A percentile compares a stretch with the other conserved stretches of the same genome.
Conservation (phyloP, 2,113 vertebrate species). For the Onychostoma macrolepis region DNA sequence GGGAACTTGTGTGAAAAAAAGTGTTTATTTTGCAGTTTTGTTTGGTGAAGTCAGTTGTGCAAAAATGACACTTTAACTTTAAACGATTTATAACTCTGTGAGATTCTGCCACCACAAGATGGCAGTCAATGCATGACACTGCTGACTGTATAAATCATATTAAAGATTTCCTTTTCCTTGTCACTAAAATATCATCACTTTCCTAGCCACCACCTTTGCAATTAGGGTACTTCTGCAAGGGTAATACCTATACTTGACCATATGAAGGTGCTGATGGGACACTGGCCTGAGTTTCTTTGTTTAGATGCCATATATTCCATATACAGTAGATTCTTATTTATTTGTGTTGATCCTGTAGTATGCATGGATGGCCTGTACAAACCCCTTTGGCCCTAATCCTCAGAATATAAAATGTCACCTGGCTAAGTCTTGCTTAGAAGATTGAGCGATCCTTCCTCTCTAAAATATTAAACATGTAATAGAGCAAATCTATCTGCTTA, state of each 20-base stretch:
- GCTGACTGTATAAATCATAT: neutral
- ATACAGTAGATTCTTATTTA: neutral
- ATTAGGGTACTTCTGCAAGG: neutral
- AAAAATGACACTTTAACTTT: neutral
- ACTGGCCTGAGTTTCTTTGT: neutral
- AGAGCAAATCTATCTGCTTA: neutral
- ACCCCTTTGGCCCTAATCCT: neutral
- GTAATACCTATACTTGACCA: neutral
- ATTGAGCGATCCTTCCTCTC: neutral
- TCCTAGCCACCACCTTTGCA: neutral
- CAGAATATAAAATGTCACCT: neutral
- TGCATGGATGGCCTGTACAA: neutral
- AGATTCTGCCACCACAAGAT: neutral
- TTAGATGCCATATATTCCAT: neutral
- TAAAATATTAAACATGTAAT: neutral
- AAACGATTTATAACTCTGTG: neutral
- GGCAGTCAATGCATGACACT: neutral
- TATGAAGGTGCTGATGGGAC: neutral
- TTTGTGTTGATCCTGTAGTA: neutral
- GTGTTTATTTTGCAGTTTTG: neutral
- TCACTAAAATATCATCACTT: neutral
- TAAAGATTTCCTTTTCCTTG: neutral
- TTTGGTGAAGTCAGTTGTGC: neutral
- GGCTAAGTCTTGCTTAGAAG: neutral
- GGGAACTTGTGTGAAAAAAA: neutral